Evolutionary conservation across 2,888 invertebrate species (phyloP).

Genomic region (Sphinx pinastri): DNA sequence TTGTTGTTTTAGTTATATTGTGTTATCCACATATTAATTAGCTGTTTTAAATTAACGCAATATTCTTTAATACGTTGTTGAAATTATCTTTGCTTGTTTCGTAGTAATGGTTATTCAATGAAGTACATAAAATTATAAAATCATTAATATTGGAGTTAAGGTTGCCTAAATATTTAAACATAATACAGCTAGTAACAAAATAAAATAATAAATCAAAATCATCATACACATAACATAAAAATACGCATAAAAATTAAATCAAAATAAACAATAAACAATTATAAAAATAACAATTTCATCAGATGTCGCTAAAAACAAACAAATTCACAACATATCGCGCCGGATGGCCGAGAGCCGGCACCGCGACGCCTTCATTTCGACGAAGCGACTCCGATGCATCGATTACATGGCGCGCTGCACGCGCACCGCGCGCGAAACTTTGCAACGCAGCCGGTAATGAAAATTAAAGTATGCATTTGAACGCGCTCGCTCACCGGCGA

Average conservation of each 20-base stretch:
- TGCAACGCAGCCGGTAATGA: not conserved
- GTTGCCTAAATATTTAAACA: too few relatives aligned
- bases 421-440: not conserved
- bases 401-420: conserved; percentile 2
- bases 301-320: conserved; percentile 19
- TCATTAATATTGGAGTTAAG: too few relatives aligned
- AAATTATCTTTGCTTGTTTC: too few relatives aligned
- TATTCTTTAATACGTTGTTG: too few relatives aligned
- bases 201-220: too few relatives aligned
- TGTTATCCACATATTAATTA: too few relatives aligned
- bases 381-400: not conserved
- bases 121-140: too few relatives aligned
- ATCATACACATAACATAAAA: not conserved
- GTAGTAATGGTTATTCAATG: too few relatives aligned
- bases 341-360: not conserved
- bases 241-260: not conserved
- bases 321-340: conserved; percentile 11
- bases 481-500: not conserved
- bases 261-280: not conserved
- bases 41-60: too few relatives aligned
- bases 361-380: not conserved
- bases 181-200: too few relatives aligned
- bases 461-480: not conserved
- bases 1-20: too few relatives aligned
- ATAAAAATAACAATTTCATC: not conserved